Evolutionary conservation across 2,888 invertebrate species (phyloP), one percentile per base, ranked within the genome.

Genomic region (Patella depressa): DNA sequence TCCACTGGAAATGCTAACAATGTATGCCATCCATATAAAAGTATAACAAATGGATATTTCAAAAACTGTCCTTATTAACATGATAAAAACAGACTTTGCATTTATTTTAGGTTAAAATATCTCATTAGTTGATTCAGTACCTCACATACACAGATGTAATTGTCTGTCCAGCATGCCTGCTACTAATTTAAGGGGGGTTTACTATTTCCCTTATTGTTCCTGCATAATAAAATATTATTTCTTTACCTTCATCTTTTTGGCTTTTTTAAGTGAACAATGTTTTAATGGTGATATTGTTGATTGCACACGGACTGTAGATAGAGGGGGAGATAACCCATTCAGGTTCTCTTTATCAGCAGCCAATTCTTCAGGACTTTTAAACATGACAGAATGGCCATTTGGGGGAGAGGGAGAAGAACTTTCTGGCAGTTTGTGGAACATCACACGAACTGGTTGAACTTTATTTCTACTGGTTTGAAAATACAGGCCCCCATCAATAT

Each of bases 401-500:
- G 73, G 73, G 34, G 53, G 73, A 54, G 73, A 71, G 3, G 65
- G 69, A 15, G 78, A 75, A 5, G 53, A 34, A n/a, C 76, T 74
- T 54, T 73, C 59, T 4, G 86, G 76, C 4, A 86, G 78, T 45
- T 85, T 82, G 57, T 86, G 85, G 73, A 85, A 84, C 24, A 80
- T 84, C 2, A 87, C 86, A 74, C 82, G 82, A 19, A 85, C 85
- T 59, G 84, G 86, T 70, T 85, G 85, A 24, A 87, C 80, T 4
- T 84, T 84, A 14, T 85, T 85, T 45, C 83, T 87, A 78, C 85
- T 86, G 45, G 85, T 82, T 74, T 84, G 83, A 76, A 85, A 87
- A 54, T 87, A 87, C 34, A 88, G 80, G 70, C 85, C 86, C 17
- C 88, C 88, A 81, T 86, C 85, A 45, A 86, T 85, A 15, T 87